Evolutionary conservation across 2,113 vertebrate species (phyloP), one percentile per base, ranked within the genome.

Genomic region (Pangasianodon hypophthalmus): DNA sequence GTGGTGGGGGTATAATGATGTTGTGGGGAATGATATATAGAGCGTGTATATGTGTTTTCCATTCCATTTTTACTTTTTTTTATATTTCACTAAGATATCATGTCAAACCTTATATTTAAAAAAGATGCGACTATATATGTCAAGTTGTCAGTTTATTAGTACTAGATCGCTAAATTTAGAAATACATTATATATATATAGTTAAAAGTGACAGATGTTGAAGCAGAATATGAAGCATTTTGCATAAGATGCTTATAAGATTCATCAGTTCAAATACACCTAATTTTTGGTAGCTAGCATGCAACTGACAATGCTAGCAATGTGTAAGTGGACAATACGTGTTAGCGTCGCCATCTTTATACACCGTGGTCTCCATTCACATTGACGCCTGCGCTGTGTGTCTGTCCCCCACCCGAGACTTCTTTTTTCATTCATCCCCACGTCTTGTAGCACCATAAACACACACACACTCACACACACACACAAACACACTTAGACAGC

Each of bases 401-500:
- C 6, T 86, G 44, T 44, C 69, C 75, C 73, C 81, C 87, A 44
- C 54, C 44, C 6, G 54, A 82, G 82, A 69, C 81, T 87, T 71
- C 52, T n/a, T 54, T 92, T 46, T 79, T 91, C 84, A 82, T 82
- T 82, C 81, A 85, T 91, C 52, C 60, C 50, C 80, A 52, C 26
- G 87, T 89, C 96, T 97, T 96, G 96, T 95, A 92, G 73, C 81
- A 93, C 93, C 93, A 94, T 95, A 96, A 97, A 96, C 95, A 94
- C 92, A 95, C 92, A 92, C 94, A 93, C 93, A 94, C 92, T 93
- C 32, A 37, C 67, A 69, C 69, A 69, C n/a, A 73, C 32, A 37
- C 92, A 94, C 95, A 96, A 96, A 92, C 90, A 96, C 96, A 96
- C 95, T 95, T 96, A 93, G 94, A 88, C 90, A 92, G 85, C 92